These are phyloP conservation scores for Megalurothrips usitatus DNA, from an alignment of 2,888 invertebrate species.

Conservation along the genomic window DNA sequence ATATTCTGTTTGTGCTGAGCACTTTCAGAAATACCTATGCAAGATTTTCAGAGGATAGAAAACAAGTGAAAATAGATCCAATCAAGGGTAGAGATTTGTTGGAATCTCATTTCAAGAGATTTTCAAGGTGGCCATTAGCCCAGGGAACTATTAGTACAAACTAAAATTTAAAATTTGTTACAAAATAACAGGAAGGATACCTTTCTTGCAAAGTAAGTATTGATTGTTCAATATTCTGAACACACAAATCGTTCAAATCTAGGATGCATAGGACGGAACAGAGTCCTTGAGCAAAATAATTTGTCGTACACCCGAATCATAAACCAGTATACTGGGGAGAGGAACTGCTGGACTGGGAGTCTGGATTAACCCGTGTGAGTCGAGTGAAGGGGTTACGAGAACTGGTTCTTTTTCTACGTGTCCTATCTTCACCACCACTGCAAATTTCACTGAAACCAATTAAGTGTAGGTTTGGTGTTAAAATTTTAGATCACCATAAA, in stretches of 20 bases:
- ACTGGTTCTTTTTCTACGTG: slow-evolving; percentile 1
- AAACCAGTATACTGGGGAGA: slow-evolving; percentile 11
- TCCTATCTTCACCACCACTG: not conserved
- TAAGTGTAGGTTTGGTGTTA: not conserved
- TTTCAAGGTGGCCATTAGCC: no score
- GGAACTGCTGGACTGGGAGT: not conserved
- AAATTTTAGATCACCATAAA: not conserved
- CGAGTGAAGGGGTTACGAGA: not conserved
- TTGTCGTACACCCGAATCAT: not conserved
- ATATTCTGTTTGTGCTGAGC: no score
- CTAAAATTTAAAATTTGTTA: no score
- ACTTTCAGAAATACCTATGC: not conserved
- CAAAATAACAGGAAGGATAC: no score
- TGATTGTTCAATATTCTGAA: no score
- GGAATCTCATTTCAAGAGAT: no score
- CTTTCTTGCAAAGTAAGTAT: no score
- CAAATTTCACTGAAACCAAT: not conserved
- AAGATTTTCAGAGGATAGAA: not conserved
- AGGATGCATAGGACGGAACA: not conserved
- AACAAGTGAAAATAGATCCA: not conserved
- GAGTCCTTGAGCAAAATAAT: not conserved
- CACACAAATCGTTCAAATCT: no score
- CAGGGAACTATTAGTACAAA: no score
- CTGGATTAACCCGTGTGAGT: not conserved
- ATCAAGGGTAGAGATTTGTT: no score